Evolutionary conservation across 2,888 invertebrate species (phyloP).

Genomic region (Eumacrocentrus americanus): DNA sequence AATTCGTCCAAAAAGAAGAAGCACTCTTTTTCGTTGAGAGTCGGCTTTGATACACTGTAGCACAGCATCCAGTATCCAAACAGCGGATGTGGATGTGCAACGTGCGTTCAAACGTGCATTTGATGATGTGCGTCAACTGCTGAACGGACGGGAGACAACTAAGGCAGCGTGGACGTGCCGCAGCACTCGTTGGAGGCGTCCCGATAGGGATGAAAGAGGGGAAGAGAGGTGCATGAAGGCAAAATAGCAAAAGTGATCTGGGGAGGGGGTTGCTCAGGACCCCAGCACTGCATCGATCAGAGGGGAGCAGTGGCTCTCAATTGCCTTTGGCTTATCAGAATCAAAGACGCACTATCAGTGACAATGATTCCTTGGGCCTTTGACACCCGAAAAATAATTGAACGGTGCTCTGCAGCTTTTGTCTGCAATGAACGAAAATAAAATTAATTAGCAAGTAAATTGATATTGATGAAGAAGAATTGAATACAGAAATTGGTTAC

Average conservation of each 20-base stretch:
- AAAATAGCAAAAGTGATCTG: constrained; percentile 26
- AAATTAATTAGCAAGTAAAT: no score
- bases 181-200: constrained; percentile 24
- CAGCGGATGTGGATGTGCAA: not conserved
- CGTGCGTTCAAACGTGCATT: constrained; percentile 18
- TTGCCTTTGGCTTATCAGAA: constrained; percentile 8
- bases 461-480: no score
- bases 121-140: constrained; percentile 25
- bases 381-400: no score
- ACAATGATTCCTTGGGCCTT: no score
- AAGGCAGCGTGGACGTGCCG: constrained; percentile 23
- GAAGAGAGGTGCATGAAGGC: constrained; percentile 27
- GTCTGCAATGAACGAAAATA: no score
- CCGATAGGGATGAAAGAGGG: constrained; percentile 20
- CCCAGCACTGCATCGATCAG: constrained; percentile 28
- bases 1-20: no score
- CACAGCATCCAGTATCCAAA: not conserved
- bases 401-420: no score
- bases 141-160: constrained; percentile 35
- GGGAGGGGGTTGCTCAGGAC: not conserved
- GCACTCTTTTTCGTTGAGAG: no score
- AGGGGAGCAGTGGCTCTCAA: constrained; percentile 41
- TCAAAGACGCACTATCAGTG: no score
- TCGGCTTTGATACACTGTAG: not conserved
- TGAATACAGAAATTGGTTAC: no score